Percentiles rank a stretch among this genome's conserved stretches.
Evolutionary conservation across 2,113 vertebrate genomes (phyloP).

Genomic region (Cnemophilus loriae): DNA sequence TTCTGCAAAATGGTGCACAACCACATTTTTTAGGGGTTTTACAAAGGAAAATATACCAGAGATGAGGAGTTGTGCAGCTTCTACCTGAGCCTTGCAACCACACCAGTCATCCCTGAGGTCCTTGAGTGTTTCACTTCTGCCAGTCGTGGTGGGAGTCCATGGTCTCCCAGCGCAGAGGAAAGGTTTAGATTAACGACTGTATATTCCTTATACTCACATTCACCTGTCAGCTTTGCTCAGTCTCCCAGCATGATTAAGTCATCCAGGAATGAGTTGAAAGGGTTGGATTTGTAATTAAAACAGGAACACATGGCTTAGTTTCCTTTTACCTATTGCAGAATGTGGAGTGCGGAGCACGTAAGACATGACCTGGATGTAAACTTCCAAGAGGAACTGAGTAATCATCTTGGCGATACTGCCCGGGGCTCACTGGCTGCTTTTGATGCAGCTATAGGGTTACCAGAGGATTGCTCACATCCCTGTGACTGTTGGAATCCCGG

Average conservation of each 20-base stretch:
- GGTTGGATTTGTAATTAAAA: not conserved
- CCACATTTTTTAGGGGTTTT: not conserved
- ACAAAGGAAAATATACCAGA: not conserved
- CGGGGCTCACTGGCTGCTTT: not conserved
- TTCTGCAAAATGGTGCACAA: not conserved
- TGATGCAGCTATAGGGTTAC: not conserved
- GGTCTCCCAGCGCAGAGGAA: not conserved
- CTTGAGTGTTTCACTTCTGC: not conserved
- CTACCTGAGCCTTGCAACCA: not conserved
- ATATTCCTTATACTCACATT: not conserved
- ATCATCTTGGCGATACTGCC: not conserved
- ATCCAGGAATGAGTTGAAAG: not conserved
- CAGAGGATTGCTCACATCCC: not conserved
- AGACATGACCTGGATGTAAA: not conserved
- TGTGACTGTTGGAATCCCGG: constrained; percentile 1
- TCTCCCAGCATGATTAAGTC: not conserved
- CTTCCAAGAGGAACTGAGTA: not conserved
- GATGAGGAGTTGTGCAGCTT: not conserved
- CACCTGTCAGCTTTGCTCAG: not conserved
- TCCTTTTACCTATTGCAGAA: not conserved
- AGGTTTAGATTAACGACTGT: not conserved
- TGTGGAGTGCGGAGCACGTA: accelerated
- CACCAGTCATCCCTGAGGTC: no score
- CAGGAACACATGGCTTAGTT: not conserved
- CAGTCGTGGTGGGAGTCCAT: not conserved